phyloP scores from a whole-genome alignment of 2,113 vertebrate species.

The Myodes glareolus region DNA sequence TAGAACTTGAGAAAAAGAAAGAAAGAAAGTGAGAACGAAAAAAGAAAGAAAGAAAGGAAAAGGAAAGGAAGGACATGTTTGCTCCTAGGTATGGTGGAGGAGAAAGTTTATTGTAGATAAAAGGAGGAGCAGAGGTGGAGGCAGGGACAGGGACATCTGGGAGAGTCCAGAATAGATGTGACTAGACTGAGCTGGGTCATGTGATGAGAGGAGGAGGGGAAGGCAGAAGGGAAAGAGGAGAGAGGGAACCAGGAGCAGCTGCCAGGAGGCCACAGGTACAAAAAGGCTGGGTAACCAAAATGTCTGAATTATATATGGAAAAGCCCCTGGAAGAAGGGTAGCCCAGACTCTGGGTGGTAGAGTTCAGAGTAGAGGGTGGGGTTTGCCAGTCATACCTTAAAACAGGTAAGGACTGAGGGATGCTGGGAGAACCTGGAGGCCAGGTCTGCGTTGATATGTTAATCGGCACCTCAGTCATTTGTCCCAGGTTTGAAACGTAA shows the following conservation, averaged over 20 bases:
- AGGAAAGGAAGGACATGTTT: neutral
- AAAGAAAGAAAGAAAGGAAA: no score
- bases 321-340: neutral
- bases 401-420: neutral
- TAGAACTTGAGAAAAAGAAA: neutral
- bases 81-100: neutral
- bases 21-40: fast-evolving
- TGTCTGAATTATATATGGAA: neutral
- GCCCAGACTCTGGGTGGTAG: neutral
- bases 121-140: neutral
- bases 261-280: neutral
- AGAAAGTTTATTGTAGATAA: neutral
- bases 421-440: neutral
- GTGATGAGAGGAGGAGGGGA: neutral
- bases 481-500: neutral
- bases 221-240: neutral
- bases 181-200: neutral
- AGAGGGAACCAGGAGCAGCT: neutral
- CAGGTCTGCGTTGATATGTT: neutral
- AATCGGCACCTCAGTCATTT: neutral
- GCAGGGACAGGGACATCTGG: neutral
- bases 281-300: neutral
- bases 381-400: neutral
- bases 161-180: neutral
- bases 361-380: neutral